These are phyloP conservation scores for Alitta virens DNA, from an alignment of 2,888 invertebrate species.

Conservation along the genomic window DNA sequence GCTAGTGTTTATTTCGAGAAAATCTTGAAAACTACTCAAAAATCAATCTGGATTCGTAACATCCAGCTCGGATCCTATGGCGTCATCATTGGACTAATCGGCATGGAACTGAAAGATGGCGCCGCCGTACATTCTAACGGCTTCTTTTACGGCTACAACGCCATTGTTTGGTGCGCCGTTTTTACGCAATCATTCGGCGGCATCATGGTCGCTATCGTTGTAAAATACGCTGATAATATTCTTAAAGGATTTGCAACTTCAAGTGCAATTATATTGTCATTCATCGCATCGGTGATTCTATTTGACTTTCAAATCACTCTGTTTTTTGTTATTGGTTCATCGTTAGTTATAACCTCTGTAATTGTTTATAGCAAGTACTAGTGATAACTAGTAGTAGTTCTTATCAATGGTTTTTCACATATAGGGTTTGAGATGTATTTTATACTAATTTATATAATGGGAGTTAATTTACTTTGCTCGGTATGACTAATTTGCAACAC, in stretches of 20 bases:
- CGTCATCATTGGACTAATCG: neutral
- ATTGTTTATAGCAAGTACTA: neutral
- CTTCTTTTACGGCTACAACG: neutral
- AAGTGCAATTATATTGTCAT: constrained; percentile 90
- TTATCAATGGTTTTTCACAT: no score
- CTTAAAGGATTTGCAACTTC: constrained; percentile 89
- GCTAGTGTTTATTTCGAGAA: neutral
- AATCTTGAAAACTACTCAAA: neutral
- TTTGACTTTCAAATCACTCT: neutral
- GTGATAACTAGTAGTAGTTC: no score
- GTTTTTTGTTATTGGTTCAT: neutral
- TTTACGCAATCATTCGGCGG: constrained; percentile 89
- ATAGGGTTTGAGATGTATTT: no score
- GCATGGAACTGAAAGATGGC: neutral
- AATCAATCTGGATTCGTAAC: neutral
- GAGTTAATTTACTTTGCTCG: no score
- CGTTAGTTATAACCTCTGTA: neutral
- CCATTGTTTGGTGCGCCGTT: constrained; percentile 66
- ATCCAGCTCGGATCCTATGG: neutral
- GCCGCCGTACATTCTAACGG: neutral
- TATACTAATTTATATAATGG: no score
- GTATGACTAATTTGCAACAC: no score
- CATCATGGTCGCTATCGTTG: constrained; percentile 92
- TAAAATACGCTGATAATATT: constrained; percentile 98
- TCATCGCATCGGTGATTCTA: constrained; percentile 75